Percentiles rank a stretch among this genome's conserved stretches.
phyloP scores from a whole-genome alignment of 2,797 vertebrate species.

The Strix occidentalis region DNA sequence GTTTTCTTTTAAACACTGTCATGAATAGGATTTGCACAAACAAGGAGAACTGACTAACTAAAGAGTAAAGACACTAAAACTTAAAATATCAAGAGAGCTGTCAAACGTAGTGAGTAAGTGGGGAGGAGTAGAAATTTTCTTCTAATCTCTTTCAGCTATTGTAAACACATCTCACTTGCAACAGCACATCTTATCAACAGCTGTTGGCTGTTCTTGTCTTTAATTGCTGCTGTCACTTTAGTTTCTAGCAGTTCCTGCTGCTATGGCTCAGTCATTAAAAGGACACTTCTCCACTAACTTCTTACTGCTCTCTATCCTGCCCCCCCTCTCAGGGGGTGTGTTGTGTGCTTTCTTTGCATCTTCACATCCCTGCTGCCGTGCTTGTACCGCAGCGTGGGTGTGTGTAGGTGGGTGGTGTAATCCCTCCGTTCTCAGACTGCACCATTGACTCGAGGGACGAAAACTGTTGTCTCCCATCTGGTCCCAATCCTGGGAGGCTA shows the following conservation, averaged over 20 bases:
- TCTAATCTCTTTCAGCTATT: slow-evolving; percentile 42
- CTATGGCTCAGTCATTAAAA: neutral
- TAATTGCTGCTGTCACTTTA: slow-evolving; percentile 43
- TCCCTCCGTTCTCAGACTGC: neutral
- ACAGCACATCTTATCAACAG: slow-evolving; percentile 53
- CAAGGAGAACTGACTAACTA: neutral
- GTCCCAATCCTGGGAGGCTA: neutral
- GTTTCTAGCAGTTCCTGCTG: neutral
- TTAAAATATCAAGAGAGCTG: slow-evolving; percentile 29
- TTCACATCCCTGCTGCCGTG: neutral
- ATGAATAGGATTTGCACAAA: neutral
- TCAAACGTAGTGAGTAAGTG: neutral
- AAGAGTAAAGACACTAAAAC: slow-evolving; percentile 1
- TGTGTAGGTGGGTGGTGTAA: neutral
- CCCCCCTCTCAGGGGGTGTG: too few relatives aligned
- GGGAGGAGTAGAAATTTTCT: slow-evolving; percentile 26
- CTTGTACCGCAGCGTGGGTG: neutral
- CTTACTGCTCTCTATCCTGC: neutral
- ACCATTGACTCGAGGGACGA: neutral
- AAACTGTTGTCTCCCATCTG: neutral
- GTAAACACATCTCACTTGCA: slow-evolving; percentile 52
- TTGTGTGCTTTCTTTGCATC: neutral
- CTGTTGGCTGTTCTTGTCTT: slow-evolving; percentile 35
- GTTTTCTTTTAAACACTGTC: neutral
- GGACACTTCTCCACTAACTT: neutral